Percentiles rank a stretch among this genome's conserved stretches.
Evolutionary conservation across 2,113 vertebrate species (phyloP).

Genomic region (Galbula dea): DNA sequence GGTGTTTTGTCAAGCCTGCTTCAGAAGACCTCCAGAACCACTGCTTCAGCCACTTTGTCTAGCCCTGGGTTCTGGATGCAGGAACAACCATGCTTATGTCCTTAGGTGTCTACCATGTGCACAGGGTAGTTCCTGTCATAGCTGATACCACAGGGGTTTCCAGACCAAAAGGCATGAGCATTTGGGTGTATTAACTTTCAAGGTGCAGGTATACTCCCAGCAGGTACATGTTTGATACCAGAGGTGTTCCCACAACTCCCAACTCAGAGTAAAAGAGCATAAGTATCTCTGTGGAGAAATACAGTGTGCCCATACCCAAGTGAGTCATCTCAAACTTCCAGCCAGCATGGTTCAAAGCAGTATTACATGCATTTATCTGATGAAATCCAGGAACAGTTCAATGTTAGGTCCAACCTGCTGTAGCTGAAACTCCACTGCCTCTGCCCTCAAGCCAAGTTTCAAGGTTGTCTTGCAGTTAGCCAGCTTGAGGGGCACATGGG

Average conservation of each 20-base stretch:
- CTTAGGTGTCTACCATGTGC: background rate
- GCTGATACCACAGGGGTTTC: background rate
- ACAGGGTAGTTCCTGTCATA: background rate
- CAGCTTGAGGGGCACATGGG: background rate
- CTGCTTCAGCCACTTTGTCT: background rate
- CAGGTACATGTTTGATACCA: rapidly evolving
- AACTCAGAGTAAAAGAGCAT: background rate
- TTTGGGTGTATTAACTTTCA: background rate
- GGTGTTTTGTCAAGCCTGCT: background rate
- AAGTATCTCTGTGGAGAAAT: background rate
- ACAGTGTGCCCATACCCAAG: background rate
- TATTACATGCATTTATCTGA: background rate
- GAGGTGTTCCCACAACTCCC: background rate
- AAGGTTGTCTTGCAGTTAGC: background rate
- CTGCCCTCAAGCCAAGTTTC: background rate
- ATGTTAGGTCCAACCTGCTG: background rate
- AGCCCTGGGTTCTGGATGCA: background rate
- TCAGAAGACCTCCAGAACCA: background rate
- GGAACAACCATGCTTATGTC: background rate
- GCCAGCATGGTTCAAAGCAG: background rate
- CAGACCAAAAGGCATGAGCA: background rate
- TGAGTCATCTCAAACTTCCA: background rate
- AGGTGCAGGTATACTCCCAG: background rate
- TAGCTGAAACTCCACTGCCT: background rate
- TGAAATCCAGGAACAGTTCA: background rate